Base-by-base conservation (phyloP, 2,888 invertebrate species). In the Meta bourneti region DNA sequence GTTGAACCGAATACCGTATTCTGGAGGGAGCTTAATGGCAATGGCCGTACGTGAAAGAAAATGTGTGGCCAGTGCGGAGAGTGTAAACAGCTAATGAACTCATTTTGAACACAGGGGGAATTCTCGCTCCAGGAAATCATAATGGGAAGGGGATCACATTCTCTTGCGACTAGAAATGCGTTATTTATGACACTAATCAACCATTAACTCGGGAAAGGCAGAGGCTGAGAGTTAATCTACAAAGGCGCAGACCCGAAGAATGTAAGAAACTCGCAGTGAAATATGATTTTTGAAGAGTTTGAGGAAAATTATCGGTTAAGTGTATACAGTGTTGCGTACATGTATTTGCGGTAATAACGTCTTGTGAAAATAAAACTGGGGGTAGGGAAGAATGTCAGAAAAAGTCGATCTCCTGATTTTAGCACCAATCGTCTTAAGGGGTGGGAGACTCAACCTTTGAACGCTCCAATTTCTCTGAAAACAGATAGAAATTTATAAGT, bases 11-110 rank as follows among this genome's bases (percentile, higher is more conserved):
- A 82, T 74, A 84, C 34, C 61, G 84, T 75, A 84, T 84, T 84
- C 84, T 11, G 75, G 54, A 34, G 84, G 61, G 49, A 52, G 72
- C 8, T 6, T 84, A 84, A 84, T 75, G 75, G 75, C 75, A 8
- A 75, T 72, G 74, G 34, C 11, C 13, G 52, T 82, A 82, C 82
- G 72, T 82, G 84, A 84, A 84, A 84, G 84, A 84, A 84, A 84
- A 34, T 34, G 54, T 34, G 11, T n/a, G 48, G 54, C 52, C 84
- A 75, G 34, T 61, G 61, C 49, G 72, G 72, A 34, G 34, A 72
- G 71, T 82, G 84, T 84, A 84, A 84, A 84, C 84, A 75, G 75
- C 61, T 84, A 84, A 84, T 84, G 84, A 84, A 84, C 84, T 75
- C 84, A 84, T 84, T 84, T 84, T 84, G 72, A 54, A 61, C 79